Base-by-base conservation (phyloP, 2,888 invertebrate species). In the Sminthurinus aureus region DNA sequence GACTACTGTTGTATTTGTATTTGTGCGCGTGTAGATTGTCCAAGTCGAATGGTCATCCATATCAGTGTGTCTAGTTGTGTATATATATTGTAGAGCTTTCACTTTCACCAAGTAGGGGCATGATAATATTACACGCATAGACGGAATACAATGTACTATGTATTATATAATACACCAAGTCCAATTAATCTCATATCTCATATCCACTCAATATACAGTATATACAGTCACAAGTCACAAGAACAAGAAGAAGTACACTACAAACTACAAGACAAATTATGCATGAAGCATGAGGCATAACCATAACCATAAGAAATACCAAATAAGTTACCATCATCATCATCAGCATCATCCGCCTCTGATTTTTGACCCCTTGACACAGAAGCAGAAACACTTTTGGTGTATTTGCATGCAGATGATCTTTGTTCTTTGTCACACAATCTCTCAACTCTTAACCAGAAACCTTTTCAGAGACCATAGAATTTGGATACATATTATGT, bases 331-430 rank as follows among this genome's bases (percentile, higher is more conserved):
- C 38, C 38, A 38, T 38, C 15, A 50, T 51, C 51, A n/a, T n/a
- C n/a, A n/a, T n/a, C n/a, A n/a, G n/a, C 50, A 80, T 22, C 15
- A 50, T 51, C 51, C 80, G 80, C 80, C 80, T 80, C 80, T 51
- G n/a, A 80, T 18, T 38, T 80, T 58, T 73, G 80, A 71, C 80
- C 80, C 26, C 73, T 50, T 80, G 73, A 52, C 80, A 80, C 80
- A 80, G 73, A 69, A 79, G 78, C 79, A 51, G 9, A 79, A 38
- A 38, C 1, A 38, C 38, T 38, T 38, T 38, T 38, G 38, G 38
- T 38, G 38, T 38, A 38, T 38, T 38, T 38, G 38, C 38, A 38
- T 38, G 38, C 38, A 38, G 3, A 38, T 38, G 38, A 4, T 38
- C 1, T 6, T 4, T 38, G 38, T 38, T 38, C 3, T 38, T 38